Evolutionary conservation across 37 sponge, comb jelly and placozoan species (phyloP), one percentile per base, ranked within the genome.

Genomic region (Geodia barretti): DNA sequence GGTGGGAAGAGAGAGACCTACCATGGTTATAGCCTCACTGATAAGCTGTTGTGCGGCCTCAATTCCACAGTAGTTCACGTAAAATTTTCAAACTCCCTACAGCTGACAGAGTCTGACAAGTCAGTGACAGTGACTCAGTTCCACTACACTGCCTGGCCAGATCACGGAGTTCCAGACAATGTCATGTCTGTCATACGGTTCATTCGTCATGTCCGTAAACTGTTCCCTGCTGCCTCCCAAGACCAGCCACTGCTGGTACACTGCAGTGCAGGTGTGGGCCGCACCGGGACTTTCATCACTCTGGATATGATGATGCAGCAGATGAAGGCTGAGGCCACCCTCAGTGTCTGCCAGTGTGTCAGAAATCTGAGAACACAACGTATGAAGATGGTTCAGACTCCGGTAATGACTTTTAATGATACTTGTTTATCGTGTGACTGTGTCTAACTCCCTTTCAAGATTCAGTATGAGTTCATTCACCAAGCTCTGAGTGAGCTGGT

Each of bases 91-190:
- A 14, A 47, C 7, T 17, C 14, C 11, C 14, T 47, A 17, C 7
- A 47, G 11, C 54, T 47, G 7, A 47, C 54, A 47, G 11, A 7
- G 14, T 7, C 7, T 47, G 54, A 47, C 20, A 30, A 68, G 2
- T 21, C 19, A 35, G 43, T 79, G 41, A 33, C 62, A 24, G 68
- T 65, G 34, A 79, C 80, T 43, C 80, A 79, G 39, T 79, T 37
- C 66, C 80, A 79, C 39, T 79, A 64, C 70, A 41, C 69, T 1
- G 70, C 80, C 54, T 79, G 80, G 80, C 80, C 80, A 39, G 88
- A 90, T 43, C 87, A 90, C 26, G 91, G 87, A 8, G 91, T 90
- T 11, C 91, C 91, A 4, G 47, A 88, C 39, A 75, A 82, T 72
- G 76, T 82, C 39, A 90, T 82, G 32, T 64, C 77, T 25, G 23